Conservation (phyloP, 2,888 invertebrate genomes). For the Stenurella melanura region DNA sequence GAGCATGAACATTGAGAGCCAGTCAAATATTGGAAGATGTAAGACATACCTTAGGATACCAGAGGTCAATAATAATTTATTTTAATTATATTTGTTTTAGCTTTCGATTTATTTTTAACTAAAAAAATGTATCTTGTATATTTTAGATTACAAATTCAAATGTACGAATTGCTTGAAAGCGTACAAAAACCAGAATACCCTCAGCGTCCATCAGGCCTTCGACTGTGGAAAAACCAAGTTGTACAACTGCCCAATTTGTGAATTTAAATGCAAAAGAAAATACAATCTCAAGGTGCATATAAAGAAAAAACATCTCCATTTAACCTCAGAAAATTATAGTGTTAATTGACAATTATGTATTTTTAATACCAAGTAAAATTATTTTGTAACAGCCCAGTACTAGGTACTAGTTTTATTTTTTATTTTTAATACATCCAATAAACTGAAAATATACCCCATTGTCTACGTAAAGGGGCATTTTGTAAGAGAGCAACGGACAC, state of each 20-base stretch:
- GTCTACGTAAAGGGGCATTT: too few species aligned
- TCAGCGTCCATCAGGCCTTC: slow-evolving; percentile 70
- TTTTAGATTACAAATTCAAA: slow-evolving; percentile 48
- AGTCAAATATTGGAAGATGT: too few species aligned
- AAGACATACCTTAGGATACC: too few species aligned
- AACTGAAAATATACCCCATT: too few species aligned
- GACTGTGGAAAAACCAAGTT: slow-evolving; percentile 76
- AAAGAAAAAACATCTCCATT: slow-evolving; percentile 80
- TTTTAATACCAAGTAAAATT: background rate
- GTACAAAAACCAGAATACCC: slow-evolving; percentile 66
- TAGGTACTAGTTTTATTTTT: too few species aligned
- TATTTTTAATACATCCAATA: too few species aligned
- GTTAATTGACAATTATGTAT: background rate
- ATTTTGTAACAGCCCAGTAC: background rate
- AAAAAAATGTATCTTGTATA: slow-evolving; percentile 20
- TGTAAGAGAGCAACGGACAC: too few species aligned
- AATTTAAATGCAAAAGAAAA: slow-evolving; percentile 77
- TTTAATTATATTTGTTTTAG: too few species aligned
- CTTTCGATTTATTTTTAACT: too few species aligned
- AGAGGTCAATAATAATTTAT: too few species aligned
- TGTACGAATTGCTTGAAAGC: slow-evolving; percentile 60
- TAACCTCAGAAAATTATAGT: background rate
- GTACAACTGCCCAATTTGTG: slow-evolving; percentile 73
- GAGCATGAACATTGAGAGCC: too few species aligned
- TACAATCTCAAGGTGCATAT: slow-evolving; percentile 86